Conservation (phyloP, 2,797 vertebrate genomes). For the Schizothorax lantsangensis region DNA sequence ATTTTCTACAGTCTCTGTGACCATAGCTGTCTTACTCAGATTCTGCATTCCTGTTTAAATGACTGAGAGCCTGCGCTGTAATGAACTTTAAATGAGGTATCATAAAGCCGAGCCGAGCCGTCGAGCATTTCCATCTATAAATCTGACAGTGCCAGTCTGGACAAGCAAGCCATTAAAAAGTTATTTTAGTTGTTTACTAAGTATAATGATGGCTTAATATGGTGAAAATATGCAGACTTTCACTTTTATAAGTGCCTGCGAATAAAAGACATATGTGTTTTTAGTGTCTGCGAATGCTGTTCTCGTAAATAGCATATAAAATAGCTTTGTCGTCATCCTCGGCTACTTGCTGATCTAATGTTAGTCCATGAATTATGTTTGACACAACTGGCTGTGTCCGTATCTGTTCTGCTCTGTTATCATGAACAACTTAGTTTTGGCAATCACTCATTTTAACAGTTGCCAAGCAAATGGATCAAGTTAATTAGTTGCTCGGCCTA, state of each 20-base stretch:
- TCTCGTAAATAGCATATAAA: constrained; percentile 33
- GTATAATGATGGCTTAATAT: constrained; percentile 56
- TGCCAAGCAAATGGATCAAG: constrained; percentile 25
- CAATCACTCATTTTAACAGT: constrained; percentile 23
- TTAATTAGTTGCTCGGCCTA: not conserved
- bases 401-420: constrained; percentile 2
- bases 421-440: constrained; percentile 25
- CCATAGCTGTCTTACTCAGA: constrained; percentile 40
- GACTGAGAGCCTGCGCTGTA: constrained; percentile 58
- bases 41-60: constrained; percentile 38
- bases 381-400: constrained; percentile 9
- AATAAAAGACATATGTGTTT: constrained; percentile 46
- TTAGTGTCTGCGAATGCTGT: constrained; percentile 35
- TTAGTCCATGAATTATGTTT: constrained; percentile 37
- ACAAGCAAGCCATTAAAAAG: constrained; percentile 58
- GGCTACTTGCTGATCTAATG: constrained; percentile 28
- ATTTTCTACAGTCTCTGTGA: constrained; percentile 32
- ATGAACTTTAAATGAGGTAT: constrained; percentile 66
- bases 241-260: constrained; percentile 46
- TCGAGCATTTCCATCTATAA: constrained; percentile 58
- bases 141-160: constrained; percentile 54
- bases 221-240: constrained; percentile 54
- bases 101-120: constrained; percentile 59
- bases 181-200: constrained; percentile 61
- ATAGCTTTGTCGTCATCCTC: constrained; percentile 40